These are phyloP conservation scores for Albula glossodonta DNA, from an alignment of 2,113 vertebrate genomes.

Conservation along the genomic window DNA sequence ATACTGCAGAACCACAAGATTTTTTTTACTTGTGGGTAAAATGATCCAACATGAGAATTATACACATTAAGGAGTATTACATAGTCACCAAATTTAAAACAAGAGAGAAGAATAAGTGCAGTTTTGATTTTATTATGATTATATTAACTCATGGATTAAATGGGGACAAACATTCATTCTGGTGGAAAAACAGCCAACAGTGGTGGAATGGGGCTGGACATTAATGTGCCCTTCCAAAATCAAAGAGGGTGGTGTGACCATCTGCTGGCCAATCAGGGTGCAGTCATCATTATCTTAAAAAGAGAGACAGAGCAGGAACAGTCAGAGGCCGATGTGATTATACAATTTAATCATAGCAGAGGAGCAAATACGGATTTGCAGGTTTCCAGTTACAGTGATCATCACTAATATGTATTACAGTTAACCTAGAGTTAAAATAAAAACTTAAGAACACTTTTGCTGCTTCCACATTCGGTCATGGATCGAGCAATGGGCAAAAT, in stretches of 20 bases:
- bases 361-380: background rate
- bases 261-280: slow-evolving; percentile 50
- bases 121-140: background rate
- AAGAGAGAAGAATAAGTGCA: background rate
- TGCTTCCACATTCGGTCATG: background rate
- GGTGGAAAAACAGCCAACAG: background rate
- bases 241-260: slow-evolving; percentile 42
- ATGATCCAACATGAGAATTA: no score
- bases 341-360: no score
- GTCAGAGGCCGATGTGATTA: background rate
- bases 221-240: slow-evolving; percentile 18
- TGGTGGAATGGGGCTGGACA: slow-evolving; percentile 11
- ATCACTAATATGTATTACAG: background rate
- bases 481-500: background rate
- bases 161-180: background rate
- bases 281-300: background rate
- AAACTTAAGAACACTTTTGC: background rate
- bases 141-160: background rate
- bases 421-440: background rate
- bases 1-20: background rate
- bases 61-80: background rate
- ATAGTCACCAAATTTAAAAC: background rate
- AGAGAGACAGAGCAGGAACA: background rate
- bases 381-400: background rate
- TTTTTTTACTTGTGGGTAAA: no score